Evolutionary conservation across 2,888 invertebrate genomes (phyloP).

Genomic region (Stenolophus ochropezus): DNA sequence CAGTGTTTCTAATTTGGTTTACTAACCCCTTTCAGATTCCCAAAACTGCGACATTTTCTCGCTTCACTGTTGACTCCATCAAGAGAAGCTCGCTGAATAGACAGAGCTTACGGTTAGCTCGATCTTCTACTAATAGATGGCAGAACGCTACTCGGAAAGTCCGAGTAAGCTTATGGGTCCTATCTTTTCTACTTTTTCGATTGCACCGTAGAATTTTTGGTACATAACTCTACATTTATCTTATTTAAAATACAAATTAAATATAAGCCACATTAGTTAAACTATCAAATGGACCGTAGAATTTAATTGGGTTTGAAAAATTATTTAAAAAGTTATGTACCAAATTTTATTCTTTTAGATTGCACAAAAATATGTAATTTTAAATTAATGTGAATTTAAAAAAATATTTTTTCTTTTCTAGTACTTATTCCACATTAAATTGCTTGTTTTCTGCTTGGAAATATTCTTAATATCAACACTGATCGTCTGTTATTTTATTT

Average conservation of each 20-base stretch:
- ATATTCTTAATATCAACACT: neutral
- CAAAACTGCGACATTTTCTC: slow-evolving; percentile 80
- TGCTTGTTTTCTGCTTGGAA: neutral
- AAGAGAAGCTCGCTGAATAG: slow-evolving; percentile 77
- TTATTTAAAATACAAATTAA: too few relatives aligned
- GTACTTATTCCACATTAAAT: neutral
- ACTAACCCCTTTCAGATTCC: slow-evolving; percentile 34
- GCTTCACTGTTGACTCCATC: slow-evolving; percentile 78
- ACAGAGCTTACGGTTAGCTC: slow-evolving; percentile 76
- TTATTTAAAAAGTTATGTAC: neutral
- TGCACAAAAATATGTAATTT: neutral
- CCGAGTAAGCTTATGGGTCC: slow-evolving; percentile 78
- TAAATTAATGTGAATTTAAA: too few relatives aligned
- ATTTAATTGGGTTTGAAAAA: too few relatives aligned
- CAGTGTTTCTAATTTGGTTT: neutral
- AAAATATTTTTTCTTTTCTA: too few relatives aligned
- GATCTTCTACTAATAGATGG: slow-evolving; percentile 77
- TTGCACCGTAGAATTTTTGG: slow-evolving; percentile 17
- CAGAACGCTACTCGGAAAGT: slow-evolving; percentile 83
- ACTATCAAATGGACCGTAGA: too few relatives aligned
- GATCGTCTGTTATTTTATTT: neutral
- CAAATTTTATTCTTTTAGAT: slow-evolving; percentile 23
- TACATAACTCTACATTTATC: neutral
- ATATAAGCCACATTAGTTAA: too few relatives aligned
- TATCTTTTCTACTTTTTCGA: slow-evolving; percentile 14